These are phyloP conservation scores for Sternotherus odoratus DNA, from an alignment of 2,797 vertebrate genomes.

Conservation along the genomic window DNA sequence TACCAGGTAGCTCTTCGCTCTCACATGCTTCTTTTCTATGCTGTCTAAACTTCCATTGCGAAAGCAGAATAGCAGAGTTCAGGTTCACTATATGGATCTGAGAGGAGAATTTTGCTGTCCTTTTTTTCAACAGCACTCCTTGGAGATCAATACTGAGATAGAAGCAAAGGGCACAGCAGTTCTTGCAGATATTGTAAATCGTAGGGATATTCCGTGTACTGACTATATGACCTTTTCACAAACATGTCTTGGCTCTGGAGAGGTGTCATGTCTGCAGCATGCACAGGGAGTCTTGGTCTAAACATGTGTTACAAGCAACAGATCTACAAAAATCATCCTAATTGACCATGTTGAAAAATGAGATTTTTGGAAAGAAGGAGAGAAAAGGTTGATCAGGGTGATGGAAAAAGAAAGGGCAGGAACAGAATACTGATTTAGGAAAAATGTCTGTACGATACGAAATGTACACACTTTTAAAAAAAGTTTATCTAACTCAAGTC, in stretches of 20 bases:
- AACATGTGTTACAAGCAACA: not conserved
- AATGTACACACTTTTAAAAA: not conserved
- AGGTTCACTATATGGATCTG: not conserved
- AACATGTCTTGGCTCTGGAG: fast-evolving
- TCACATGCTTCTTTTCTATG: not conserved
- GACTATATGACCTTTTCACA: not conserved
- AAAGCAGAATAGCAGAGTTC: not conserved
- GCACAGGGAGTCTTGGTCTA: not conserved
- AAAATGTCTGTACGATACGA: not conserved
- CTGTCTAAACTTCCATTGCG: not conserved
- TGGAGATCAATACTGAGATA: fast-evolving
- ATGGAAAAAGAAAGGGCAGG: not conserved
- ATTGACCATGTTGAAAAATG: not conserved
- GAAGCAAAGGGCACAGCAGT: not conserved
- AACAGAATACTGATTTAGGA: not conserved
- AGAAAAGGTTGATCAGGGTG: fast-evolving
- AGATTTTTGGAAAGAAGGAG: not conserved
- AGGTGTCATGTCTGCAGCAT: not conserved
- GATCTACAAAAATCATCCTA: not conserved
- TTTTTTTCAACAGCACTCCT: not conserved
- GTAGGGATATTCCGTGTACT: not conserved
- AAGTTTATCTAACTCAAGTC: fast-evolving
- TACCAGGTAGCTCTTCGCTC: not conserved
- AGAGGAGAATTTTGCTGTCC: not conserved
- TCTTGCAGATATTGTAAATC: not conserved